Percentiles rank a stretch among this genome's conserved stretches.
Conservation (phyloP, 1,140 invertebrate species). For the Cecropterus lyciades region DNA sequence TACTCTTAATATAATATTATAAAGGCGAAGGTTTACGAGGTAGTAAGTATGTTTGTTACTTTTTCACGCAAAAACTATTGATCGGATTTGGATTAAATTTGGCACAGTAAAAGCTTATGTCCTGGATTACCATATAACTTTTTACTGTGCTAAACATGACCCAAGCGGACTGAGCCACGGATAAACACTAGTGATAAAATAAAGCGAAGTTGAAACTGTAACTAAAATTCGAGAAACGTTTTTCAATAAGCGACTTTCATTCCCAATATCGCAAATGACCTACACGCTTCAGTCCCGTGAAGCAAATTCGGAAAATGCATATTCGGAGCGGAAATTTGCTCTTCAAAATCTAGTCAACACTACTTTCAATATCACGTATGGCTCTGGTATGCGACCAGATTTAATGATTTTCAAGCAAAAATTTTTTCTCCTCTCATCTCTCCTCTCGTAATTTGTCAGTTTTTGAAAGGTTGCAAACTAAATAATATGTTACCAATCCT, state of each 20-base stretch:
- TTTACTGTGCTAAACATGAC: no score
- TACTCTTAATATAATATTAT: no score
- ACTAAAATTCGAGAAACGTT: neutral
- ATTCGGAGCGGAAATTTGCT: conserved; percentile 33
- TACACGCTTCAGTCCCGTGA: neutral
- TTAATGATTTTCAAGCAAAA: conserved; percentile 6
- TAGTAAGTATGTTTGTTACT: no score
- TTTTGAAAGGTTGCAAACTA: no score
- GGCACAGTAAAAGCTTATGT: no score
- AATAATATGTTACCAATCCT: no score
- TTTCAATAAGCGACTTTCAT: neutral
- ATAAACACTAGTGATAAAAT: no score
- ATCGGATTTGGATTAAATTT: no score
- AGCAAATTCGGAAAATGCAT: conserved; percentile 25
- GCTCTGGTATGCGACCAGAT: neutral
- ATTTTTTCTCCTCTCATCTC: conserved; percentile 5
- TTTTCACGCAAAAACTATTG: no score
- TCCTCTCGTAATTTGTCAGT: neutral
- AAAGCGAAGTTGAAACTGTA: neutral
- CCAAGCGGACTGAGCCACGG: no score
- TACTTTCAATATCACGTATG: neutral
- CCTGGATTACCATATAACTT: no score
- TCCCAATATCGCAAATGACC: conserved; percentile 9
- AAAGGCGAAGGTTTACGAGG: no score
- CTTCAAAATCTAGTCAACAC: conserved; percentile 15